These are phyloP conservation scores for Polydrusus tereticollis DNA, from an alignment of 2,888 invertebrate genomes.

Conservation along the genomic window DNA sequence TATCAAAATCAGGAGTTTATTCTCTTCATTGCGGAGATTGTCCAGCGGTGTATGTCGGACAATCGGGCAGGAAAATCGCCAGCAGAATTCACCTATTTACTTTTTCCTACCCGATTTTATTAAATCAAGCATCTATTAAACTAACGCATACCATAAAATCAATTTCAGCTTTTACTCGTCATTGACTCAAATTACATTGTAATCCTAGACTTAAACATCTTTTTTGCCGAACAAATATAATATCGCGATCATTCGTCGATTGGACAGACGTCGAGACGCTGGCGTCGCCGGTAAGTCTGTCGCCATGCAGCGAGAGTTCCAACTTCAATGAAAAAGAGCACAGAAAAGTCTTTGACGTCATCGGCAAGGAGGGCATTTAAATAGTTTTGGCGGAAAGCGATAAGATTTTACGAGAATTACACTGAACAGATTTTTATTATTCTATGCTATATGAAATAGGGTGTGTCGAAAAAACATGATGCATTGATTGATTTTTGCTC, in stretches of 20 bases:
- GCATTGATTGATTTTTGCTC: no score
- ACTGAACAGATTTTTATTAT: neutral
- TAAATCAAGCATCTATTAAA: no score
- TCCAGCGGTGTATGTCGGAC: no score
- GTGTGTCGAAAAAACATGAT: neutral
- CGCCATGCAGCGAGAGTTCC: constrained; percentile 28
- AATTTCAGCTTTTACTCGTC: neutral
- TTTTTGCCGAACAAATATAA: constrained; percentile 1
- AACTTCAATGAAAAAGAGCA: neutral
- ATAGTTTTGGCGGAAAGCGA: neutral
- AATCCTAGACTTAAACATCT: neutral
- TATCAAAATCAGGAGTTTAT: no score
- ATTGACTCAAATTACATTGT: neutral
- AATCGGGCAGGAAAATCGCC: no score
- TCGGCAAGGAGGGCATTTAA: neutral
- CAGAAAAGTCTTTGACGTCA: constrained; percentile 4
- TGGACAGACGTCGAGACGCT: constrained; percentile 26
- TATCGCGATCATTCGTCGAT: constrained; percentile 5
- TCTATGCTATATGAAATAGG: no score
- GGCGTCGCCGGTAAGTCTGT: constrained; percentile 35
- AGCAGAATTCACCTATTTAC: no score
- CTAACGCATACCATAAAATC: neutral
- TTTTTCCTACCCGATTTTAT: no score
- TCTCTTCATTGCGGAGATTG: no score
- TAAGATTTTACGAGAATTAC: neutral